Conservation (phyloP, 2,797 vertebrate species). For the Enteromius argenteus region DNA sequence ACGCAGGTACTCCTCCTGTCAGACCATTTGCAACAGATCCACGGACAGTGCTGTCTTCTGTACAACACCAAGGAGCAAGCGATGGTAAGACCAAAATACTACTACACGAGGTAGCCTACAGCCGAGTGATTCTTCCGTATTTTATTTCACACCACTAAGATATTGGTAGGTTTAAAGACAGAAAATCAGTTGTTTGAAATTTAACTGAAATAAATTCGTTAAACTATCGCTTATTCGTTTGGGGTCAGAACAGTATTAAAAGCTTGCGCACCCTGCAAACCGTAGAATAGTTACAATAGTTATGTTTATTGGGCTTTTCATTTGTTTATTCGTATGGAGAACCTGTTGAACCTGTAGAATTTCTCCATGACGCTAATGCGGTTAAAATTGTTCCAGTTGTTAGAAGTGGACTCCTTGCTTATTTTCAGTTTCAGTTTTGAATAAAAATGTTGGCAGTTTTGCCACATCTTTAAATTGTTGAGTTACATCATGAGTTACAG, state of each 20-base stretch:
- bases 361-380: background rate
- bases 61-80: background rate
- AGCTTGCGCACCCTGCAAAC: background rate
- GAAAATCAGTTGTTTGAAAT: background rate
- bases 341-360: background rate
- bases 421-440: background rate
- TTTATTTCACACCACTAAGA: background rate
- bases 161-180: background rate
- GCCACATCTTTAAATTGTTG: background rate
- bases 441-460: background rate
- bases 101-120: background rate
- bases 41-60: background rate
- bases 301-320: background rate
- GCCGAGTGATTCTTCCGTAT: background rate
- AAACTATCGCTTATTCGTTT: background rate
- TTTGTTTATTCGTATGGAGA: background rate
- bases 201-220: background rate
- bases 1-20: background rate
- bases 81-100: constrained; percentile 33
- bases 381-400: background rate
- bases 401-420: background rate
- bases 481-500: background rate
- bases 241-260: background rate
- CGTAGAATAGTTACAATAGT: background rate
- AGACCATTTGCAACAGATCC: background rate